These are phyloP conservation scores for Stegastes partitus DNA, from an alignment of 2,113 vertebrate species.

Conservation along the genomic window DNA sequence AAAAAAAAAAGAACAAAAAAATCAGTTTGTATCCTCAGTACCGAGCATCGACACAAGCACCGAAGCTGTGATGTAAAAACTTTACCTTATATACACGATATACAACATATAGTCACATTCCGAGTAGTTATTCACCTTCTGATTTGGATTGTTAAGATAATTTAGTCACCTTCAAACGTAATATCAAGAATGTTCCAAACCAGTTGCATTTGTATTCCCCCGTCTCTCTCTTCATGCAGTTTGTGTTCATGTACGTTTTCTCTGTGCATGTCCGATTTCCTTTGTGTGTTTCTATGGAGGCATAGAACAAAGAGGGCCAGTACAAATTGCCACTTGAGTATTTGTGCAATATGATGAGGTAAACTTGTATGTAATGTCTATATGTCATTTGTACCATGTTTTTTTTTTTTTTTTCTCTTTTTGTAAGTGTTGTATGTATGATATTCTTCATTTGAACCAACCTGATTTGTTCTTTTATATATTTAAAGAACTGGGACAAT, in stretches of 20 bases:
- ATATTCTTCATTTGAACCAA: constrained; percentile 45
- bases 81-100: constrained; percentile 7
- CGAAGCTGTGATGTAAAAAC: constrained; percentile 18
- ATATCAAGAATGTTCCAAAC: constrained; percentile 25
- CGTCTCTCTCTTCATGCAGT: not conserved
- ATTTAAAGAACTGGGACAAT: constrained; percentile 65
- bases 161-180: constrained; percentile 47
- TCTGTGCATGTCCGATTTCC: constrained; percentile 32
- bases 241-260: constrained; percentile 5
- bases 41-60: constrained; percentile 15
- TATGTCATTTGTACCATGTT: constrained; percentile 49
- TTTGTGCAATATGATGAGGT: constrained; percentile 84
- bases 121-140: constrained; percentile 16
- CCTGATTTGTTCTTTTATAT: constrained; percentile 52
- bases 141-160: constrained; percentile 33
- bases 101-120: constrained; percentile 28
- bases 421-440: constrained; percentile 67
- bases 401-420: constrained; percentile 20
- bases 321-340: constrained; percentile 80
- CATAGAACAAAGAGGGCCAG: constrained; percentile 62
- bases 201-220: constrained; percentile 7
- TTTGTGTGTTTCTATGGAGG: constrained; percentile 35
- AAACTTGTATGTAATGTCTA: constrained; percentile 73
- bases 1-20: not conserved
- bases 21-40: constrained; percentile 6